Conservation (phyloP, 30 jellyfish, hydroid and myxozoan genomes). For the Catostylus mosaicus region DNA sequence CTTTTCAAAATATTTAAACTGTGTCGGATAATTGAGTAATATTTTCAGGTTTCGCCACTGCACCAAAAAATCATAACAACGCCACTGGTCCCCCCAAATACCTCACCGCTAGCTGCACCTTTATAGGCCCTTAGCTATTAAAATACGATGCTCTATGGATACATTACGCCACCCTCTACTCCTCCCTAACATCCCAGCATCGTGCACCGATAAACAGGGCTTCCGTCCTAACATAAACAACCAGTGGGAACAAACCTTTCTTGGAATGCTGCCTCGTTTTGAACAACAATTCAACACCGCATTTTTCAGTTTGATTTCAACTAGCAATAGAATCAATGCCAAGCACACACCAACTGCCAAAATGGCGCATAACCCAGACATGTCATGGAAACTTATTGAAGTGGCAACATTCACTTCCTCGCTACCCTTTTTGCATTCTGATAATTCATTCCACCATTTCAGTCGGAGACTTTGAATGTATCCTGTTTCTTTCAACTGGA, state of each 20-base stretch:
- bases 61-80: too few species aligned
- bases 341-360: slow-evolving; percentile 70
- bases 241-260: slow-evolving; percentile 22
- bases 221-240: neutral
- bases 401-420: slow-evolving; percentile 21
- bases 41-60: too few species aligned
- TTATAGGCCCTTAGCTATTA: too few species aligned
- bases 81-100: too few species aligned
- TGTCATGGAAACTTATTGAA: slow-evolving; percentile 49
- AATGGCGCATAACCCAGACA: slow-evolving; percentile 78
- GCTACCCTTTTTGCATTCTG: slow-evolving; percentile 59
- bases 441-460: slow-evolving; percentile 90
- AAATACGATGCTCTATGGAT: too few species aligned
- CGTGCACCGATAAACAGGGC: neutral
- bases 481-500: slow-evolving; percentile 76
- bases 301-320: slow-evolving; percentile 47
- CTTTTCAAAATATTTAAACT: too few species aligned
- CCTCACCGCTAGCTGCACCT: too few species aligned
- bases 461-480: slow-evolving; percentile 72
- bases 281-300: slow-evolving; percentile 3
- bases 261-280: slow-evolving; percentile 31
- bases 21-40: too few species aligned
- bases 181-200: neutral
- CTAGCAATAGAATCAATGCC: slow-evolving; percentile 47
- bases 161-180: neutral